Evolutionary conservation across 2,888 invertebrate species (phyloP), one percentile per base, ranked within the genome.

Genomic region (Torymus tubicola): DNA sequence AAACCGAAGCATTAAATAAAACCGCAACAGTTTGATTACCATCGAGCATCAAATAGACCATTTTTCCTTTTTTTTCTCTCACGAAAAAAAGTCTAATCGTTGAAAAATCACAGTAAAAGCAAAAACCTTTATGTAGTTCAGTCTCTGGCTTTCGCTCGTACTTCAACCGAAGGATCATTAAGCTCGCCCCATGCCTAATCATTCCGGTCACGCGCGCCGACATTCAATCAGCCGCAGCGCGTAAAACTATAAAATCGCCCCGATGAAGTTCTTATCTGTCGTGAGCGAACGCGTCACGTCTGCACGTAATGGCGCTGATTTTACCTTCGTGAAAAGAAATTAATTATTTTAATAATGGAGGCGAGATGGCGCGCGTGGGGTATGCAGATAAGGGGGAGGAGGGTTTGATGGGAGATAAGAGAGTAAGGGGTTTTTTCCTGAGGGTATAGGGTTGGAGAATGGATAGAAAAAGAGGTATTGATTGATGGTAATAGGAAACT

Each of bases 121-220:
- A 42, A 42, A 42, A 42, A 42, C 42, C 1, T 42, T 42, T 42
- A 42, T 42, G 42, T 8, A 42, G 42, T 4, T 8, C 8, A 42
- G 8, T 42, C 8, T 42, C 42, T 42, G 10, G 8, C 8, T 42
- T 42, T 0, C 42, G 8, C 42, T 13, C 42, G 42, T 58, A 58
- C 58, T 24, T 24, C 53, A 42, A 42, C 53, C 63, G 24, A 21
- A 42, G 72, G 55, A 71, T 61, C 71, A 61, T 68, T 68, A 68
- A 50, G 68, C 55, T 52, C 16, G 60, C 50, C 53, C 52, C 16
- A 50, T n/a, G 61, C 24, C 65, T 58, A 57, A 67, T 78, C 64
- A 78, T 78, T 78, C 71, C 60, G 65, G 77, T 78, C 77, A 78
- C 77, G 77, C 71, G 71, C 77, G 71, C 65, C 65, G 77, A 52